A percentile compares a stretch with the other conserved stretches of the same genome.
Evolutionary conservation across 1,140 invertebrate species (phyloP).

Genomic region (Trigoniulus corallinus): DNA sequence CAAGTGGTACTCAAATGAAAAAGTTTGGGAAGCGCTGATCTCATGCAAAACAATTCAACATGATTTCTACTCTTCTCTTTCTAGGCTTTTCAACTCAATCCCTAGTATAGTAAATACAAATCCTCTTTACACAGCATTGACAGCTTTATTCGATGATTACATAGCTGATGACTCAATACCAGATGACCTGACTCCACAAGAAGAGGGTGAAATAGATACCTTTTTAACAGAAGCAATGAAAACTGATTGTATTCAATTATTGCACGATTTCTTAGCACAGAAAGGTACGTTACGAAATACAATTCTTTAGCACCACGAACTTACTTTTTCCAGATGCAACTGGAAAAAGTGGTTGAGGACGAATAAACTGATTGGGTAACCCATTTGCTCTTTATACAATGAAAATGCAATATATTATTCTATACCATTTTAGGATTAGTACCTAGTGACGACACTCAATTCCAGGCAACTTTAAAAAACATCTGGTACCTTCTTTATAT

Average conservation of each 20-base stretch:
- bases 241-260: not conserved
- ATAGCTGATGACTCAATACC: not conserved
- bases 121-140: not conserved
- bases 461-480: not conserved
- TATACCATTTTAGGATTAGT: not conserved
- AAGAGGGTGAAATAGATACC: not conserved
- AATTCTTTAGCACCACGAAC: no score
- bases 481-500: constrained; percentile 43
- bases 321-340: no score
- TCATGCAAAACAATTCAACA: no score
- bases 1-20: no score
- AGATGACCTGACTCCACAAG: not conserved
- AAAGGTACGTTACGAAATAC: no score
- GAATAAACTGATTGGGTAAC: not conserved
- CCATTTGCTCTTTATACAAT: no score
- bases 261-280: not conserved
- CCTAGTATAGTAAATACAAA: not conserved
- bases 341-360: not conserved
- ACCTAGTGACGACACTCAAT: not conserved
- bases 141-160: not conserved
- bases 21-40: no score
- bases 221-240: not conserved
- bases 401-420: no score
- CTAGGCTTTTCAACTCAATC: not conserved
- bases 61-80: no score